Conservation (phyloP, 2,888 invertebrate species). For the Ferdinandea cuprea region DNA sequence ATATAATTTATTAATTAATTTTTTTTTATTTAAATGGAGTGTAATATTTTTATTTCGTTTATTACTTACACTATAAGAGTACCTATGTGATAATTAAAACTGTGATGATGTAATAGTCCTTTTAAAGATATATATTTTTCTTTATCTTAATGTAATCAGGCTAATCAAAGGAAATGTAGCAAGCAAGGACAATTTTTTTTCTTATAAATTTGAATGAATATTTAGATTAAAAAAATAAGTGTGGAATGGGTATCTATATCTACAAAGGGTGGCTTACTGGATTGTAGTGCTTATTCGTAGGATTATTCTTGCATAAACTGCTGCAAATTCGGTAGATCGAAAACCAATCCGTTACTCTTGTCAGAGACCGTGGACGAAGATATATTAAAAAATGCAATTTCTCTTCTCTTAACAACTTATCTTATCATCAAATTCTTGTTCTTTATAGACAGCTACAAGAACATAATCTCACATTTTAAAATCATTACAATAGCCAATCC, state of each 20-base stretch:
- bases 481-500: constrained; percentile 14
- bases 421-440: no score
- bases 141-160: not conserved
- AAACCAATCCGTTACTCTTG: no score
- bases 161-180: constrained; percentile 33
- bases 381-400: no score
- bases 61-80: not conserved
- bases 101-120: not conserved
- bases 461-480: not conserved
- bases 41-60: not conserved
- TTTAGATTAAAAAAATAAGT: not conserved
- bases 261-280: no score
- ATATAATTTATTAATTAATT: no score
- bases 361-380: no score
- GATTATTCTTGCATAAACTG: no score
- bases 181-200: constrained; percentile 45
- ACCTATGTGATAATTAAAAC: not conserved
- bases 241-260: no score
- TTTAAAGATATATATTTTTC: not conserved
- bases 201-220: not conserved
- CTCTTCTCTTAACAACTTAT: no score
- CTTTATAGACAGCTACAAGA: no score
- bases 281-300: no score
- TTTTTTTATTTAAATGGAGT: not conserved
- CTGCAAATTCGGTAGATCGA: no score